Base-by-base conservation (phyloP, 1,140 invertebrate species). In the Drosophila seguyi region DNA sequence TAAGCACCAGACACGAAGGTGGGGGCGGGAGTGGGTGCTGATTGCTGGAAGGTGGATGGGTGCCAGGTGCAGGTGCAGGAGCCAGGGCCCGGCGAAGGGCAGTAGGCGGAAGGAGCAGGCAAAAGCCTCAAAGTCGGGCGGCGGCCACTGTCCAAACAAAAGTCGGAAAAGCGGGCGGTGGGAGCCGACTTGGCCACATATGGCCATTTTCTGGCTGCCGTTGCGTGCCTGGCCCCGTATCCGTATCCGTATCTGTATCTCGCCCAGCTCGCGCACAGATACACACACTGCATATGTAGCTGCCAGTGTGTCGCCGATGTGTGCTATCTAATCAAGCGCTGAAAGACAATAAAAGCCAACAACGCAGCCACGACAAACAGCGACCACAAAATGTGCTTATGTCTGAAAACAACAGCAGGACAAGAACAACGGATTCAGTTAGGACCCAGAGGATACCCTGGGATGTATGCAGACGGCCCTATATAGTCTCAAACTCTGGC, bases 291-390 rank as follows among this genome's bases (percentile, higher is more conserved):
- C 27, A 25, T 34, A 14, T 31, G 52, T 56, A 38, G 60, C 16
- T 63, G 20, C 29, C 39, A 27, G 31, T 41, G 29, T 69, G 55
- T 27, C 13, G 42, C 31, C 52, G 20, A 36, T 53, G 52, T 62
- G 34, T 67, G 78, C 81, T 88, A 88, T 88, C 85, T 88, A 88
- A 88, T 90, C 85, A 90, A 90, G 86, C 81, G 75, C 71, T 75
- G 86, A 90, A 90, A 90, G 85, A 90, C 85, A 90, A 90, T 90
- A 90, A 90, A 90, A 90, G 77, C 84, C 69, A 88, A 75, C 84
- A 88, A 79, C 81, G 75, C 67, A 81, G 61, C 81, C 65, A 90
- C 85, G 78, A 88, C 85, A 88, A 88, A 88, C 80, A 88, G 76
- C 76, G 81, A 88, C 85, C 85, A 84, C 85, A 88, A 87, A 87